These are phyloP conservation scores for Blomia tropicalis DNA, from an alignment of 2,888 invertebrate species.

Conservation along the genomic window DNA sequence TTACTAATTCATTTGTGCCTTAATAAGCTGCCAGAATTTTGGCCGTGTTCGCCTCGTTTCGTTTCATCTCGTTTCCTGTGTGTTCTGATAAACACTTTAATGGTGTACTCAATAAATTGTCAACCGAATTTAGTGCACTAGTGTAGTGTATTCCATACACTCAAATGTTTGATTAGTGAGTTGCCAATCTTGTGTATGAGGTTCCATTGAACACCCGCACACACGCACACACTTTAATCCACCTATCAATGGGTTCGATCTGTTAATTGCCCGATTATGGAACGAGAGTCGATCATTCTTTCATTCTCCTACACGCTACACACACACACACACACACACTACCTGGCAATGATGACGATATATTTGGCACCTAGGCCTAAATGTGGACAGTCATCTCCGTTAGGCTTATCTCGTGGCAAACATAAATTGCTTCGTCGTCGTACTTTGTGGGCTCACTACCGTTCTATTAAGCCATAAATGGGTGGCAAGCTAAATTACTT, in stretches of 20 bases:
- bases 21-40: background rate
- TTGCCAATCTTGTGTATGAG: background rate
- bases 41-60: too few relatives aligned
- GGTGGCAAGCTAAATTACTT: conserved; percentile 5
- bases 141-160: background rate
- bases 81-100: conserved; percentile 5
- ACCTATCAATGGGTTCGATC: background rate
- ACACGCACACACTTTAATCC: too few relatives aligned
- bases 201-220: background rate
- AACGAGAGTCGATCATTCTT: too few relatives aligned
- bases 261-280: conserved; percentile 9
- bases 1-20: conserved; percentile 3
- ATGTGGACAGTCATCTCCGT: background rate
- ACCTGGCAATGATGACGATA: background rate
- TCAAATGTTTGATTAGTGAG: background rate
- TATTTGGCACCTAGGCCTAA: background rate
- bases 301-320: too few relatives aligned
- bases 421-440: background rate
- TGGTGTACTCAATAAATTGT: background rate
- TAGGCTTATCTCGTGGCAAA: background rate
- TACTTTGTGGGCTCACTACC: conserved; percentile 2
- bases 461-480: conserved; percentile 11
- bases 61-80: background rate
- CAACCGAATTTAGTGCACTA: background rate
- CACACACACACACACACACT: too few relatives aligned